Evolutionary conservation across 2,113 vertebrate genomes (phyloP).

Genomic region (Danio rerio): DNA sequence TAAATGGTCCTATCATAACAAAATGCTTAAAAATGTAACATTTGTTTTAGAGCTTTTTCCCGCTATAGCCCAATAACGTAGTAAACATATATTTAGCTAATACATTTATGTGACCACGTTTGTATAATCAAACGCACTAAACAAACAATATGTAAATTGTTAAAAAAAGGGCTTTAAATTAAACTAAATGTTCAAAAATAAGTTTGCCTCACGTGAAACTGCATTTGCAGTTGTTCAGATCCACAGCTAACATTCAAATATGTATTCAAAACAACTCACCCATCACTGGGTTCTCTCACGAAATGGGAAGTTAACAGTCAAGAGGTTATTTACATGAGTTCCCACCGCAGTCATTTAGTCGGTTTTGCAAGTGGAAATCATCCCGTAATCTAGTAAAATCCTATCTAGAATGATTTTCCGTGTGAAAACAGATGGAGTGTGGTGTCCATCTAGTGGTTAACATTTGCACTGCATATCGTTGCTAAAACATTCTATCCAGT

Average conservation of each 20-base stretch:
- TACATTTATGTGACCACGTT: background rate
- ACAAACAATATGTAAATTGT: background rate
- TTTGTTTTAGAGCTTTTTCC: background rate
- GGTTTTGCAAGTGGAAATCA: background rate
- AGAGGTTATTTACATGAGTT: conserved; percentile 63
- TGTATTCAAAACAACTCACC: conserved; percentile 60
- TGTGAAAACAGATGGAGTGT: conserved; percentile 7
- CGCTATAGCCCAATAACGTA: background rate
- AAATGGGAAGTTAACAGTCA: conserved; percentile 60
- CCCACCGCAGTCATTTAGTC: conserved; percentile 13
- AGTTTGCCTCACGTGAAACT: background rate
- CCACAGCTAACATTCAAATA: conserved; percentile 50
- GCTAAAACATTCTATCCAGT: too few relatives aligned
- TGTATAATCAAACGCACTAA: too few relatives aligned
- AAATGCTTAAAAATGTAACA: too few relatives aligned
- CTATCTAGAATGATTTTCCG: background rate
- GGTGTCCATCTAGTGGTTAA: conserved; percentile 62
- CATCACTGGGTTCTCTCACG: conserved; percentile 37
- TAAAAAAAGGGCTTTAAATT: too few relatives aligned
- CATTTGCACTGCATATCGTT: background rate
- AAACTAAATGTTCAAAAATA: background rate
- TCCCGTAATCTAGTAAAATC: conserved; percentile 13
- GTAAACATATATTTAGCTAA: background rate
- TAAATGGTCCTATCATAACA: background rate
- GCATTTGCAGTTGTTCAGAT: background rate